phyloP scores from a whole-genome alignment of 2,797 vertebrate species.

The Bucorvus abyssinicus region DNA sequence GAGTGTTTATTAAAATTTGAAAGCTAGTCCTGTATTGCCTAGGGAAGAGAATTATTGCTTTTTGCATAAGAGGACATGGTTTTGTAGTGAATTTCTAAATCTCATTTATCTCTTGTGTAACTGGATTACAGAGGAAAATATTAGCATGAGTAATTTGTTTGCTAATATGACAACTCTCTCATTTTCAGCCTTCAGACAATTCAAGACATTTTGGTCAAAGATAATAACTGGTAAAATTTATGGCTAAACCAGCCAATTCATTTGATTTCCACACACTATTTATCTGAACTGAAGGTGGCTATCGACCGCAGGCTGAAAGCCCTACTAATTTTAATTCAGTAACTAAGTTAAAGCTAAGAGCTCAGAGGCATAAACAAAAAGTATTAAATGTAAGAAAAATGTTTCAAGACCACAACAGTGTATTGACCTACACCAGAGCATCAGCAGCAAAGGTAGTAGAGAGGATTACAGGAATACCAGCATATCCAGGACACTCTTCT shows the following conservation, averaged over 20 bases:
- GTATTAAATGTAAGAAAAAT: neutral
- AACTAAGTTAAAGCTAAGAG: neutral
- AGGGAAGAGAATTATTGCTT: conserved; percentile 16
- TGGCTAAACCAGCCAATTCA: neutral
- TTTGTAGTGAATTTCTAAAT: conserved; percentile 19
- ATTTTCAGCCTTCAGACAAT: neutral
- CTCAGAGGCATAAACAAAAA: neutral
- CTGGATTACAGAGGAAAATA: conserved; percentile 44
- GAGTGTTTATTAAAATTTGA: conserved; percentile 40
- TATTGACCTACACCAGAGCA: neutral
- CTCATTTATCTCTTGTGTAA: conserved; percentile 42
- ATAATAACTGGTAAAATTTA: neutral
- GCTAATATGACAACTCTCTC: conserved; percentile 1
- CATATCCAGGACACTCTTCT: neutral
- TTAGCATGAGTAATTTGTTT: conserved; percentile 38
- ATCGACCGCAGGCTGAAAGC: neutral
- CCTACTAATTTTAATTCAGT: conserved; percentile 3
- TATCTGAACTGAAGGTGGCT: neutral
- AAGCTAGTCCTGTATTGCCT: conserved; percentile 11
- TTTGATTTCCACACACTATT: neutral
- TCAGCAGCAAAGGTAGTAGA: neutral
- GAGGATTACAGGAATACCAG: neutral
- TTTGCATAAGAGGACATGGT: neutral
- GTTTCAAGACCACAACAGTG: neutral
- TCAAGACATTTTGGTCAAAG: neutral